phyloP scores from a whole-genome alignment of 2,888 invertebrate genomes.

The Molanna angustata region DNA sequence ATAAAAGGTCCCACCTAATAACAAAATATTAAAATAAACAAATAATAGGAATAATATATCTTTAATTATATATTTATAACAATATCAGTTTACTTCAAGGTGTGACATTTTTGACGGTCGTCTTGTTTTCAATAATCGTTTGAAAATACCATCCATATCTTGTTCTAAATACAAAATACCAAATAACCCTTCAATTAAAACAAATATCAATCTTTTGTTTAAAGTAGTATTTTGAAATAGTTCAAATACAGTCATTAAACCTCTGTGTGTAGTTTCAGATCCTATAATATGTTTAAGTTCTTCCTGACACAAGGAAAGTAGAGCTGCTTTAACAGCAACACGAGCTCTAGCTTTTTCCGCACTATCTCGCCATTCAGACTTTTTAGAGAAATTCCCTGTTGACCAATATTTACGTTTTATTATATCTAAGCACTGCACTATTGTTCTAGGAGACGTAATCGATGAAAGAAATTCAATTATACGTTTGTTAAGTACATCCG shows the following conservation, averaged over 20 bases:
- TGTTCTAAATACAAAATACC: constrained; percentile 21
- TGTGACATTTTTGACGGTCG: constrained; percentile 14
- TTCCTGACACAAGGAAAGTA: constrained; percentile 47
- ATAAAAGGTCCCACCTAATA: too few species aligned
- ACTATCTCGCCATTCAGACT: constrained; percentile 14
- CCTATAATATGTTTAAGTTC: constrained; percentile 89
- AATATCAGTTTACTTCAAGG: constrained; percentile 11
- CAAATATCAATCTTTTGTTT: constrained; percentile 79
- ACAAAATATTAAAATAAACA: too few species aligned
- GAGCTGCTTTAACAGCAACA: constrained; percentile 28
- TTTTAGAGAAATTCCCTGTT: constrained; percentile 1
- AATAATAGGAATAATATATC: too few species aligned
- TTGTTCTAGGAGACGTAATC: constrained; percentile 83
- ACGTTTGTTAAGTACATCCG: constrained; percentile 75
- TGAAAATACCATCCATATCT: constrained; percentile 14
- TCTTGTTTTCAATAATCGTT: constrained; percentile 20
- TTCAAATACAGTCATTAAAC: constrained; percentile 80
- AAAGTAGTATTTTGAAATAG: constrained; percentile 83
- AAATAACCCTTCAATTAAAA: constrained; percentile 47
- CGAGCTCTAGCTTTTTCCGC: constrained; percentile 22
- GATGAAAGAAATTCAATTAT: constrained; percentile 86
- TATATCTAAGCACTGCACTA: constrained; percentile 80
- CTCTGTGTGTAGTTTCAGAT: constrained; percentile 80
- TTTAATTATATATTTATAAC: too few species aligned
- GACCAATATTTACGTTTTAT: constrained; percentile 54